A percentile compares a stretch with the other conserved stretches of the same genome.
These are phyloP conservation scores for Byasa hedistus DNA, from an alignment of 2,888 invertebrate genomes.

Conservation along the genomic window DNA sequence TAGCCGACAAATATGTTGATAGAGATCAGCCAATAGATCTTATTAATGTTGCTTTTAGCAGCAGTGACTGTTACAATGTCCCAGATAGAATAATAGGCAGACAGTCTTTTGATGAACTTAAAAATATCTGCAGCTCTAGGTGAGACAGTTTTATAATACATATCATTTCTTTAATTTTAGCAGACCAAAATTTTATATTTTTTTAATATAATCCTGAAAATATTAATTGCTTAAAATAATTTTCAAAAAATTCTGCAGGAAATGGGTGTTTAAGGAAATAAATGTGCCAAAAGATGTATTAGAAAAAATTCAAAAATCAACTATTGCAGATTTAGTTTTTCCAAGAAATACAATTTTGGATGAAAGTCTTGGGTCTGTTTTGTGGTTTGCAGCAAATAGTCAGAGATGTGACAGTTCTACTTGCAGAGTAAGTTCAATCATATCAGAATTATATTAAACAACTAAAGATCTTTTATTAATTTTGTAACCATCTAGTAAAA, in stretches of 20 bases:
- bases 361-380: constrained; percentile 96
- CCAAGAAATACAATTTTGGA: constrained; percentile 94
- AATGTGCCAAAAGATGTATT: constrained; percentile 86
- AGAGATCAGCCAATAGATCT: constrained; percentile 89
- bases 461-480: no score
- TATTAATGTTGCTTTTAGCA: constrained; percentile 95
- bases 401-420: constrained; percentile 72
- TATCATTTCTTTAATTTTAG: not conserved
- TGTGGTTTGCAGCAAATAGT: constrained; percentile 97
- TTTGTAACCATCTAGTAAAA: no score
- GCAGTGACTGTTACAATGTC: constrained; percentile 80
- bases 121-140: constrained; percentile 82
- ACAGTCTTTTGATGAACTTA: constrained; percentile 84
- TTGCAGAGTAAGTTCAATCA: constrained; percentile 77
- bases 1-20: constrained; percentile 86
- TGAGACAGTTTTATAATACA: constrained; percentile 37
- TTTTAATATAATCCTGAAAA: not conserved
- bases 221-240: not conserved
- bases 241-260: constrained; percentile 62
- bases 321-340: constrained; percentile 88
- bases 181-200: not conserved
- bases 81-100: constrained; percentile 92
- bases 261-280: constrained; percentile 92
- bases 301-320: constrained; percentile 71
- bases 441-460: not conserved